These are phyloP conservation scores for Alligator mississippiensis DNA, from an alignment of 2,113 vertebrate species.

Conservation along the genomic window DNA sequence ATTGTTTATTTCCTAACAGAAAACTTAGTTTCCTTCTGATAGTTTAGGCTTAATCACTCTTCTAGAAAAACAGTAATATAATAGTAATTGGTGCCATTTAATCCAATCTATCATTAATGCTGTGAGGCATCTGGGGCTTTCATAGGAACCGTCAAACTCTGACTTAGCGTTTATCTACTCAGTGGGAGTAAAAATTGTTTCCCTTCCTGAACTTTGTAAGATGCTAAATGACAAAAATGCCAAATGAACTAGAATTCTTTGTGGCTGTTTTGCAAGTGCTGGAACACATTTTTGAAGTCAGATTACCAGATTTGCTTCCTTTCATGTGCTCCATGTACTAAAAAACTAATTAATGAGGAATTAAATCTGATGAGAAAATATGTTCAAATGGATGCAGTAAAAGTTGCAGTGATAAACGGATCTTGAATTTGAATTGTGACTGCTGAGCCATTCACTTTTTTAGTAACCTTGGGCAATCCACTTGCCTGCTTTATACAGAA, in stretches of 20 bases:
- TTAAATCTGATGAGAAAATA: not conserved
- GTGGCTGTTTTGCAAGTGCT: not conserved
- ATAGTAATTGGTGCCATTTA: constrained; percentile 67
- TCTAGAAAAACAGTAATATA: constrained; percentile 63
- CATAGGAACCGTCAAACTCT: constrained; percentile 47
- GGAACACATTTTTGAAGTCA: not conserved
- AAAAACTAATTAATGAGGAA: not conserved
- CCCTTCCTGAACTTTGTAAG: constrained; percentile 14
- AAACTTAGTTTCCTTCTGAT: constrained; percentile 46
- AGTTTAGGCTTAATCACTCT: constrained; percentile 73
- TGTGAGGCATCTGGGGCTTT: constrained; percentile 55
- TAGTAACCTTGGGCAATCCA: not conserved
- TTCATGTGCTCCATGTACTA: not conserved
- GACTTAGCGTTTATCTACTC: constrained; percentile 48
- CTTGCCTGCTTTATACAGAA: not conserved
- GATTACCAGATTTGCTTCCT: not conserved
- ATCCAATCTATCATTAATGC: constrained; percentile 70
- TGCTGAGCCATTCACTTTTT: not conserved
- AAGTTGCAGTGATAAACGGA: not conserved
- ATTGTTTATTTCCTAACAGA: constrained; percentile 49
- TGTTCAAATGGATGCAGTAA: not conserved
- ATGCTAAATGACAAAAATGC: constrained; percentile 1
- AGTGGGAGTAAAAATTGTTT: not conserved
- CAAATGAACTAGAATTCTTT: not conserved
- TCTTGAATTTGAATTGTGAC: not conserved